Evolutionary conservation across 2,113 vertebrate genomes (phyloP).

Genomic region (Lagopus muta): DNA sequence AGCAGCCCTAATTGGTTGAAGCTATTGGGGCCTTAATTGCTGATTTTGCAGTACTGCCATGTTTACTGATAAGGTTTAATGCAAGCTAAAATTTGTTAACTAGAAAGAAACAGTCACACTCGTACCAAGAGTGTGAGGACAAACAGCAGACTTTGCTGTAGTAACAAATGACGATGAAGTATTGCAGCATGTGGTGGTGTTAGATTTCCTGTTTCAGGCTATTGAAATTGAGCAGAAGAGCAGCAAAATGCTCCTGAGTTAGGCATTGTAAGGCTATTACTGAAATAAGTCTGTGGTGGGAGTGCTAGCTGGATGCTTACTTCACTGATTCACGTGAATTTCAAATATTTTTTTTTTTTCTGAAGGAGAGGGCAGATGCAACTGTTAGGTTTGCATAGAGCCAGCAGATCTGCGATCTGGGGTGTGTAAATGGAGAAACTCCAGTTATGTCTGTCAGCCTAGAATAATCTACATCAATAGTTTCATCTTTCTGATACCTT

Average conservation of each 20-base stretch:
- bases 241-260: slow-evolving; percentile 45
- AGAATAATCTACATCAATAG: not conserved
- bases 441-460: not conserved
- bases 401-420: slow-evolving; percentile 40
- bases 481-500: not conserved
- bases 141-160: slow-evolving; percentile 26
- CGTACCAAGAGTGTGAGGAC: not conserved
- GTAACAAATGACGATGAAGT: not conserved
- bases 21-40: slow-evolving; percentile 63
- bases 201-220: slow-evolving; percentile 69
- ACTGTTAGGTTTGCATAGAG: slow-evolving; percentile 39
- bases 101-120: slow-evolving; percentile 39
- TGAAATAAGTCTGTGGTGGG: slow-evolving; percentile 71
- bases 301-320: slow-evolving; percentile 49
- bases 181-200: slow-evolving; percentile 41
- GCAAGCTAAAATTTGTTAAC: slow-evolving; percentile 57
- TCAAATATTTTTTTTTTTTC: slow-evolving; percentile 67
- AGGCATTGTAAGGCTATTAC: slow-evolving; percentile 30
- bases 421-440: not conserved
- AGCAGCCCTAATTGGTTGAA: slow-evolving; percentile 55
- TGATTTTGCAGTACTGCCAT: slow-evolving; percentile 62
- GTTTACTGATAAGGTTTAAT: slow-evolving; percentile 67
- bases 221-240: slow-evolving; percentile 70
- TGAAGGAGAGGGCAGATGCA: slow-evolving; percentile 55
- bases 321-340: slow-evolving; percentile 62